Evolutionary conservation across 2,113 vertebrate species (phyloP).

Genomic region (Electrona antarctica): DNA sequence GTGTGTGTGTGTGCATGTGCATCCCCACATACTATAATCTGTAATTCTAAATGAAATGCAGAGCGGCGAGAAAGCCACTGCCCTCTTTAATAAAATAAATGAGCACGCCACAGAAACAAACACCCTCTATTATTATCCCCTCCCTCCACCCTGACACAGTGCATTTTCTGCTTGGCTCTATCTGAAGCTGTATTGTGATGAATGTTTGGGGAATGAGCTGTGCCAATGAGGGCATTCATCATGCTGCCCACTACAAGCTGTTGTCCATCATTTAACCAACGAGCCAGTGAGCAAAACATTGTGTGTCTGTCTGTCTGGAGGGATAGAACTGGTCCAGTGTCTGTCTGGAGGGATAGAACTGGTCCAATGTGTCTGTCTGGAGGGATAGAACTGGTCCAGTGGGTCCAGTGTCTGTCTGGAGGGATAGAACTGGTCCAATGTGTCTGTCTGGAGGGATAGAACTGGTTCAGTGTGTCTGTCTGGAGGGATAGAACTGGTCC

Average conservation of each 20-base stretch:
- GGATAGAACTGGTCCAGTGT: too few species aligned
- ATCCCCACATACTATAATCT: not conserved
- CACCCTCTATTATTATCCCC: constrained; percentile 2
- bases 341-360: too few species aligned
- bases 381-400: too few species aligned
- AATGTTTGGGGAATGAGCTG: constrained; percentile 8
- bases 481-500: too few species aligned
- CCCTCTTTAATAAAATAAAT: constrained; percentile 35
- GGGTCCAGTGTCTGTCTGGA: too few species aligned
- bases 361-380: too few species aligned
- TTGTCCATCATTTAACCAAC: not conserved
- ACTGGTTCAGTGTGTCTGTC: too few species aligned
- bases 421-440: too few species aligned
- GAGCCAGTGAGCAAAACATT: too few species aligned
- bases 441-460: too few species aligned
- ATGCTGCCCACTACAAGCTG: not conserved
- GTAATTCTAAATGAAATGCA: constrained; percentile 13
- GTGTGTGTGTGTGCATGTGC: not conserved
- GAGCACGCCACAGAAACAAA: constrained; percentile 15
- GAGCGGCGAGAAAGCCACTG: constrained; percentile 15
- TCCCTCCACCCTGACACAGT: constrained; percentile 2
- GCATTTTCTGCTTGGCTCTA: constrained; percentile 14
- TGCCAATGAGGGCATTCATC: not conserved
- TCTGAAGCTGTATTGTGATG: constrained; percentile 12
- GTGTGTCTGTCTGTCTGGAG: too few species aligned